Evolutionary conservation across 2,113 vertebrate species (phyloP).

Genomic region (Typhlomys cinereus): DNA sequence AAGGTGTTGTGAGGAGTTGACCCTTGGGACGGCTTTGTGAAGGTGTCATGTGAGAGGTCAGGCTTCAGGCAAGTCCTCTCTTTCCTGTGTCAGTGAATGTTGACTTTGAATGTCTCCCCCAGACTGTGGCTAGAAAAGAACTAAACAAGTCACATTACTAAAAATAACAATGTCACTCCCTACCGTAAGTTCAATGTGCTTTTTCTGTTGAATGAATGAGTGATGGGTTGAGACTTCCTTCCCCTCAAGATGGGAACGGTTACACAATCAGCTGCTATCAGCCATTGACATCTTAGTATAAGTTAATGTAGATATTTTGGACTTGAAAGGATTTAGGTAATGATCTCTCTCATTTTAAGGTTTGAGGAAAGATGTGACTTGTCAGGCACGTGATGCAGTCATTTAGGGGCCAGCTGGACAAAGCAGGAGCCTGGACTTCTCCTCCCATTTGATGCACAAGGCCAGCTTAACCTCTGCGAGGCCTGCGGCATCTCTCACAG

Average conservation of each 20-base stretch:
- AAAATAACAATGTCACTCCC: not conserved
- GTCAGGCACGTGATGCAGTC: not conserved
- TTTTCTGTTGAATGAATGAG: not conserved
- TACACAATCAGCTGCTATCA: not conserved
- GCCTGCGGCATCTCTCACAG: not conserved
- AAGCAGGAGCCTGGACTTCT: not conserved
- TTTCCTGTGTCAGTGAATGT: not conserved
- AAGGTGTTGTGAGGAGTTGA: not conserved
- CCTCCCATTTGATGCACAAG: not conserved
- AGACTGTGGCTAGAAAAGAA: not conserved
- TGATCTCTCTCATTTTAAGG: not conserved
- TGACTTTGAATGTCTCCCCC: not conserved
- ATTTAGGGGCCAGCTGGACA: not conserved
- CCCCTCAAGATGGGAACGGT: not conserved
- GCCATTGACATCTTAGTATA: not conserved
- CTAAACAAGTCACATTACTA: not conserved
- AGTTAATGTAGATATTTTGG: conserved; percentile 1
- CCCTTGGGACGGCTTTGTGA: not conserved
- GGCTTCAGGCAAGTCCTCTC: not conserved
- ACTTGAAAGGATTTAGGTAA: not conserved
- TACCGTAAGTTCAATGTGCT: not conserved
- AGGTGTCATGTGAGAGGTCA: not conserved
- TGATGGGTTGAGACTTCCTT: not conserved
- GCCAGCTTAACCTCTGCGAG: not conserved
- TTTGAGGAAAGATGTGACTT: not conserved